Conservation (phyloP, 2,113 vertebrate species). For the cat (Felis catus) region F.catus_Fca126_mat1.0 CM031426.1:59121501-59122000, state of each 20-base stretch:
- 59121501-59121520: background rate
- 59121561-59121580: fast-evolving
- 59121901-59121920: background rate
- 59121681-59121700: background rate
- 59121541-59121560: background rate
- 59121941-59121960: no score
- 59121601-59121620: background rate
- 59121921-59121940: fast-evolving
- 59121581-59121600: background rate
- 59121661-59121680: background rate
- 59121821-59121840: no score
- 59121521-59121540: background rate
- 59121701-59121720: background rate
- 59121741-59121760: background rate
- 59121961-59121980: background rate
- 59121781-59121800: background rate
- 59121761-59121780: fast-evolving
- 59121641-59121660: background rate
- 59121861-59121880: background rate
- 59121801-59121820: background rate
- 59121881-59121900: background rate
- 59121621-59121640: background rate
- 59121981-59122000: background rate
- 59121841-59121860: fast-evolving
- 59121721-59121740: background rate